Evolutionary conservation across 1,140 invertebrate species (phyloP), one percentile per base, ranked within the genome.

Genomic region (Brachionus sp.): DNA sequence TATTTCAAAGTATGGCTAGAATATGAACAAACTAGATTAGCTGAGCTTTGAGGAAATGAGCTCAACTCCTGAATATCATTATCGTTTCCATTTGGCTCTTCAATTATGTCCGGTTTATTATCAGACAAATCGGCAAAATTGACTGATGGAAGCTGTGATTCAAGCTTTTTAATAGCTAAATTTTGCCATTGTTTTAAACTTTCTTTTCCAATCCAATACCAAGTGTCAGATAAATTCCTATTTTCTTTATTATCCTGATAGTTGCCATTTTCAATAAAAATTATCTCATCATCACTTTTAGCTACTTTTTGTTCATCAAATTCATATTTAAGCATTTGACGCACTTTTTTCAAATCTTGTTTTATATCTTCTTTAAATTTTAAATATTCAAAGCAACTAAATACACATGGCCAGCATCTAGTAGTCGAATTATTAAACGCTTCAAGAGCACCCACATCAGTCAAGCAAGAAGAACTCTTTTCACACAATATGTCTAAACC

Each of bases 141-240:
- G 9, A 5, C 44, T 44, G 70, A 75, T 1, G 70, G 42, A 25
- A 75, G 44, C 29, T 42, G 33, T 46, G 84, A 57, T 37, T 85
- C 73, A 3, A 86, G 83, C 50, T 86, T 77, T 19, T 86, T 85
- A 2, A 86, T 77, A 7, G 86, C 87, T 42, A 87, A 84, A 33
- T 85, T 85, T 82, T 86, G 88, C 90, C 90, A 90, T 62, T 86
- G 86, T 44, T 88, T 85, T 5, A 90, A 84, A 23, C 89, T 90
- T 3, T 86, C 84, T 84, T 89, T 90, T 3, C 90, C 89, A 23
- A 90, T 86, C 89, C 89, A 90, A 85, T 86, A 90, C 19, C 84
- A 85, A 44, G 84, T 77, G 23, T 86, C 86, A 5, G 44, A 35
- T 19, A 25, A 5, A 35, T 25, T 73, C 19, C 42, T 44, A 75